Percentiles rank a stretch among this genome's conserved stretches.
phyloP scores from a whole-genome alignment of 2,113 vertebrate genomes.

The Bettongia penicillata region DNA sequence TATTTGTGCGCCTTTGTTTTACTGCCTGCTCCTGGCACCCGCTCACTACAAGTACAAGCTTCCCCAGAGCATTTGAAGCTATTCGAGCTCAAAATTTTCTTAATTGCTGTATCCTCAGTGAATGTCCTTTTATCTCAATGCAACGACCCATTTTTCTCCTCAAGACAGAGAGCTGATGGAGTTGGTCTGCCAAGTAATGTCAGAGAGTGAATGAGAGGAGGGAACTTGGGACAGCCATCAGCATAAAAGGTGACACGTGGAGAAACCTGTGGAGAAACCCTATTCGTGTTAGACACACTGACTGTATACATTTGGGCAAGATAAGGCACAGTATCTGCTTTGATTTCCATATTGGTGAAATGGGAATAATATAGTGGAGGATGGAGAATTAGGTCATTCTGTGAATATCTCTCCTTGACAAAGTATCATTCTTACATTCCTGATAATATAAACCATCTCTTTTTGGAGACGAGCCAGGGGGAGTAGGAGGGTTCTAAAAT shows the following conservation, averaged over 20 bases:
- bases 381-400: constrained; percentile 40
- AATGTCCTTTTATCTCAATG: constrained; percentile 50
- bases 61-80: constrained; percentile 63
- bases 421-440: neutral
- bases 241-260: neutral
- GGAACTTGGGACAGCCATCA: neutral
- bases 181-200: constrained; percentile 47
- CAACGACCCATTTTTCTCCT: constrained; percentile 66
- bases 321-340: constrained; percentile 52
- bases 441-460: neutral
- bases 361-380: constrained; percentile 24
- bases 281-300: neutral
- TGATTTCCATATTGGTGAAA: constrained; percentile 48
- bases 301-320: constrained; percentile 18
- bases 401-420: constrained; percentile 14
- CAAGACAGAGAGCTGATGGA: constrained; percentile 47
- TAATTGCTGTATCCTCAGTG: constrained; percentile 33
- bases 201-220: constrained; percentile 54
- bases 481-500: neutral
- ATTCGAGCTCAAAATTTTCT: constrained; percentile 6
- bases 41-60: rapidly evolving
- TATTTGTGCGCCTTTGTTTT: constrained; percentile 23
- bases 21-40: constrained; percentile 53
- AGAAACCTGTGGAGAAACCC: neutral
- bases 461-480: neutral